Evolutionary conservation across 2,888 invertebrate species (phyloP), one percentile per base, ranked within the genome.

Genomic region (Cryptus armator): DNA sequence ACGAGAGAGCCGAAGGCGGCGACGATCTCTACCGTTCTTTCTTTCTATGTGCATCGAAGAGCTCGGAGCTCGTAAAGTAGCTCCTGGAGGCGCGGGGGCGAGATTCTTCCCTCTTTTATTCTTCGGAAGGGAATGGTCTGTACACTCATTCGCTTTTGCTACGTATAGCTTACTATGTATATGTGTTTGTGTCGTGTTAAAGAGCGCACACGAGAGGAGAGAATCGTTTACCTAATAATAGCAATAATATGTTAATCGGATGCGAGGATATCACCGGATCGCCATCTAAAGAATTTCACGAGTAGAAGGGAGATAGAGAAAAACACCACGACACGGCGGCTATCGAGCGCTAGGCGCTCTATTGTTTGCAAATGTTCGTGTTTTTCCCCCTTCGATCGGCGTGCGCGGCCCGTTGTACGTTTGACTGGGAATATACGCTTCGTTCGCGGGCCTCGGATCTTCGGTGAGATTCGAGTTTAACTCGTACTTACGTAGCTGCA

Each of bases 221-320:
- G 79, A 90, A 92, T 91, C 92, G 92, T 93, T 93, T 92, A 93
- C 92, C 92, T 93, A 93, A 93, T 93, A 93, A 93, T 93, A 93
- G 92, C 93, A 93, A 93, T 93, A 93, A 93, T 93, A 93, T 93
- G 93, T 92, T 93, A 93, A 93, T 93, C 91, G 91, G 92, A 92
- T 91, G 90, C 91, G 91, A 51, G 82, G 83, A 83, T 93, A 93
- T 93, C 93, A 88, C 66, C 44, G 91, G 51, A 91, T 90, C 91
- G 91, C 91, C 91, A 93, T 93, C 93, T 91, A 91, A 92, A 92
- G 92, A 93, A 93, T 92, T 90, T 90, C 89, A 44, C 37, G 78
- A 59, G 79, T 46, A 62, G 68, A 32, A 2, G 62, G 29, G 43
- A 29, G 56, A 24, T 2, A 29, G 14, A 29, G 32, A 62, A n/a